Evolutionary conservation across 2,888 invertebrate genomes (phyloP).

Genomic region (Drosophila dives): DNA sequence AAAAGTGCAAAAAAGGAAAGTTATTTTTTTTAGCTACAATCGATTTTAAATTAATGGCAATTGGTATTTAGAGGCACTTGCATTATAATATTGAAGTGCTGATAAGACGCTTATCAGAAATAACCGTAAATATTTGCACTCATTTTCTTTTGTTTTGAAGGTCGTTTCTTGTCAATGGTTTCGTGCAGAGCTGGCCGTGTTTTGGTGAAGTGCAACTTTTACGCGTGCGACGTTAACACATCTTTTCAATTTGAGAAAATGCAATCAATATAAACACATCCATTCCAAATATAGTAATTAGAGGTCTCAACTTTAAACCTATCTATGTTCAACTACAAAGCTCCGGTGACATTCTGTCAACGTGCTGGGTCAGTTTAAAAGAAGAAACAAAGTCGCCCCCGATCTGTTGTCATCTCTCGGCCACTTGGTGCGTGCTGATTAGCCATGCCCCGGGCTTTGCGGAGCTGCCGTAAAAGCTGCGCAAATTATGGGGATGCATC

Average conservation of each 20-base stretch:
- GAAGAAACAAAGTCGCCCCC: conserved; percentile 7
- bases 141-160: conserved; percentile 26
- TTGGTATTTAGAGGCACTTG: conserved; percentile 1
- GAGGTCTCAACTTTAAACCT: not conserved
- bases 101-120: conserved; percentile 45
- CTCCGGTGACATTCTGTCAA: conserved; percentile 10
- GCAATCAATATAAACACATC: conserved; percentile 7
- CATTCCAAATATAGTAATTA: not conserved
- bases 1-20: not conserved
- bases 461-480: conserved; percentile 29
- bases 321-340: not conserved
- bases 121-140: conserved; percentile 19
- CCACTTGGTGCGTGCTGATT: conserved; percentile 59
- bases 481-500: conserved; percentile 59
- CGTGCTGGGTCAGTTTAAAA: conserved; percentile 43
- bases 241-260: conserved; percentile 17
- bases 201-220: not conserved
- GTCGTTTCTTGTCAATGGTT: conserved; percentile 14
- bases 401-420: conserved; percentile 7
- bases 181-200: not conserved
- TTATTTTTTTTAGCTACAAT: not conserved
- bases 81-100: conserved; percentile 34
- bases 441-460: conserved; percentile 45
- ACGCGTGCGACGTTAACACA: conserved; percentile 39
- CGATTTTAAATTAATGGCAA: not conserved